Base-by-base conservation (phyloP, 2,113 vertebrate genomes). In the Pituophis catenifer region DNA sequence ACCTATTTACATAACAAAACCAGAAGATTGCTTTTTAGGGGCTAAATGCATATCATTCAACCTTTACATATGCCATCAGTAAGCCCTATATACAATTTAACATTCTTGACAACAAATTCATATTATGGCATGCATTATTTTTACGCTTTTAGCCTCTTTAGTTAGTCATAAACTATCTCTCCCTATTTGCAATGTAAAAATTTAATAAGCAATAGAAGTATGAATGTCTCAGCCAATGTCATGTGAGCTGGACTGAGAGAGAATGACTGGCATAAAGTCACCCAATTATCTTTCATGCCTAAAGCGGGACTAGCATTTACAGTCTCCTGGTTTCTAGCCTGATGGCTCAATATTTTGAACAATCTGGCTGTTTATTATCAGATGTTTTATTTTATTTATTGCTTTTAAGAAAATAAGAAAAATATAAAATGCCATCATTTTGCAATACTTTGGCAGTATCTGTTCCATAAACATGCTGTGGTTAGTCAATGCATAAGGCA, bases 21-120 rank as follows among this genome's bases (percentile, higher is more conserved):
- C 86, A 88, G 91, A 92, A 0, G 11, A 91, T 86, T 91, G 54
- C 23, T 87, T 94, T 95, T 59, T 89, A 92, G 87, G 26, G 95
- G 33, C 57, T 86, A 89, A 59, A 81, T 81, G 70, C 70, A 33
- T 91, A 86, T 86, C 93, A 95, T 92, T 54, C 90, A 81, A 81
- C 7, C 58, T 86, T 81, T 38, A 38, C 70, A 33, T 75, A 75
- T 75, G n/a, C 70, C 70, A 94, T 38, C 24, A 0, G 0, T 93
- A 92, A 93, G 48, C 85, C 92, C 44, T 93, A 65, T 57, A 50
- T 87, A 62, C 70, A 92, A 89, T 88, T 91, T 91, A 54, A 24
- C 58, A n/a, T 17, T 52, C 29, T 70, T 53, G 89, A 70, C 53
- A 93, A 92, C 89, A 50, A 21, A 11, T 92, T 93, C 59, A 89